These are phyloP conservation scores for Microtus montanus DNA, from an alignment of 2,113 vertebrate species.

Conservation along the genomic window DNA sequence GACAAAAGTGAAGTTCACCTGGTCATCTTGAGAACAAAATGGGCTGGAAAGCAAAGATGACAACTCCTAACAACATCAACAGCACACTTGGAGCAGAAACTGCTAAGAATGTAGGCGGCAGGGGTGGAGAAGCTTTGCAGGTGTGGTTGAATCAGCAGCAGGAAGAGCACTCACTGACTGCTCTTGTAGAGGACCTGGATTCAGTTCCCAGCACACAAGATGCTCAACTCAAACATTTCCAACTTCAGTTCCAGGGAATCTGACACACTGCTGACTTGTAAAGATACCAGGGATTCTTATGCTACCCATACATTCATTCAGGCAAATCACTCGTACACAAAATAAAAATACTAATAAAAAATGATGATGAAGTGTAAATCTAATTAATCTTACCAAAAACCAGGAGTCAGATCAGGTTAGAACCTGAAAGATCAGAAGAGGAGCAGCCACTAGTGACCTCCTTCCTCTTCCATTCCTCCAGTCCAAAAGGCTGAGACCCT, in stretches of 20 bases:
- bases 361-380: too few species aligned
- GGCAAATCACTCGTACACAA: neutral
- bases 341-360: neutral
- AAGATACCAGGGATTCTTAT: neutral
- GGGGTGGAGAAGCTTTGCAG: neutral
- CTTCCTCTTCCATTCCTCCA: too few species aligned
- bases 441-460: too few species aligned
- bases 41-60: neutral
- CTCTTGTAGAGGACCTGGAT: neutral
- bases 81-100: neutral
- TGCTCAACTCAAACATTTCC: neutral
- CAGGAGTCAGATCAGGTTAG: too few species aligned
- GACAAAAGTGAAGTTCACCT: neutral
- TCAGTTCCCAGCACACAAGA: neutral
- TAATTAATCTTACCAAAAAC: too few species aligned
- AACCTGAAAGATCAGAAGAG: too few species aligned
- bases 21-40: neutral
- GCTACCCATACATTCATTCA: neutral
- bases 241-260: neutral
- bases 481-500: too few species aligned
- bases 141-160: neutral
- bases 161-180: neutral
- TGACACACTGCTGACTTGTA: neutral
- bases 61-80: neutral
- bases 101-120: neutral